These are phyloP conservation scores for Orthonevra nobilis DNA, from an alignment of 2,888 invertebrate species.

Conservation along the genomic window DNA sequence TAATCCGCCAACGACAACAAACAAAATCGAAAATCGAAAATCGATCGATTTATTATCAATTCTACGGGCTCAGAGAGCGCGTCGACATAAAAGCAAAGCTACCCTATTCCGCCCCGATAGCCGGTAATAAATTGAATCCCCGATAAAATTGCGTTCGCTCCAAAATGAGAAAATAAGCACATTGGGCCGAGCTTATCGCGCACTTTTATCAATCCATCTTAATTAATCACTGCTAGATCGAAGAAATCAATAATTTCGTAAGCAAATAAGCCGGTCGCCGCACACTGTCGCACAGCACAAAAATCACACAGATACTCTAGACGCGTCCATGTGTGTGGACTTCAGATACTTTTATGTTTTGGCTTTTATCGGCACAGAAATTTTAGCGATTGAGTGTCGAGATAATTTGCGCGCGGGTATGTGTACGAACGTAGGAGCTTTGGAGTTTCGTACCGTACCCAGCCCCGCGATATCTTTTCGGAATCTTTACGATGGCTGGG, in stretches of 20 bases:
- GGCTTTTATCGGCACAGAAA: slow-evolving; percentile 63
- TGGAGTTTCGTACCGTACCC: slow-evolving; percentile 4
- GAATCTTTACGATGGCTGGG: slow-evolving; percentile 49
- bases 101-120: slow-evolving; percentile 50
- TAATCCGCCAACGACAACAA: neutral
- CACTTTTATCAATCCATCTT: slow-evolving; percentile 79
- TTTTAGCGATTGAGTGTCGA: slow-evolving; percentile 55
- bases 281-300: slow-evolving; percentile 13
- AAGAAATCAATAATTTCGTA: slow-evolving; percentile 65
- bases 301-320: neutral
- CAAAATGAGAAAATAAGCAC: slow-evolving; percentile 49
- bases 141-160: slow-evolving; percentile 32
- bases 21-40: slow-evolving; percentile 9
- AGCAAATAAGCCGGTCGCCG: slow-evolving; percentile 8
- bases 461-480: slow-evolving; percentile 18
- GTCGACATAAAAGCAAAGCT: slow-evolving; percentile 58
- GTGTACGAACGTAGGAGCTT: slow-evolving; percentile 28
- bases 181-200: slow-evolving; percentile 48
- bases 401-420: slow-evolving; percentile 54
- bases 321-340: neutral
- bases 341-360: slow-evolving; percentile 15
- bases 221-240: slow-evolving; percentile 77
- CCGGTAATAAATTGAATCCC: slow-evolving; percentile 51
- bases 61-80: slow-evolving; percentile 12
- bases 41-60: slow-evolving; percentile 64